Percentiles rank a stretch among this genome's conserved stretches.
These are phyloP conservation scores for Butorides virescens DNA, from an alignment of 2,113 vertebrate species.

Conservation along the genomic window DNA sequence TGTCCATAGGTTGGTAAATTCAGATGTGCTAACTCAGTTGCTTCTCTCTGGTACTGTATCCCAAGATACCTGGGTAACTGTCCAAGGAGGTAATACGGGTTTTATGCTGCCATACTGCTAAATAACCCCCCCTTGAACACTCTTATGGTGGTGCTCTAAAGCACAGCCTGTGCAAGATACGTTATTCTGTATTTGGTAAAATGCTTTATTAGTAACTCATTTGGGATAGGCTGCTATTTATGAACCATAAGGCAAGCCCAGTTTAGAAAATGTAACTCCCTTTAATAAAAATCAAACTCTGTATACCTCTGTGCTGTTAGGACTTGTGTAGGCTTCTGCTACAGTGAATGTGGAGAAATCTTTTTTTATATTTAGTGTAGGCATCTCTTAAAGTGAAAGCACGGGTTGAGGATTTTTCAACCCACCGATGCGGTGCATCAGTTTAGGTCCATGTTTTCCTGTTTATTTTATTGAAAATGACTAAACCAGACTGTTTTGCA, in stretches of 20 bases:
- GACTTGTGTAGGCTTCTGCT: neutral
- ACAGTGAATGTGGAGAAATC: neutral
- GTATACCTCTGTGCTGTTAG: neutral
- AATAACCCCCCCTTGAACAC: neutral
- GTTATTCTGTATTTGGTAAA: neutral
- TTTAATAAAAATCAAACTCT: neutral
- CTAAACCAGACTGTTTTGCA: neutral
- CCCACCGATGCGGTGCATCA: rapidly evolving
- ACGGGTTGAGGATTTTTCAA: neutral
- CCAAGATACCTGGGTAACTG: neutral
- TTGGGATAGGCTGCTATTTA: neutral
- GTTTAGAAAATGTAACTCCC: neutral
- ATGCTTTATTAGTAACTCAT: neutral
- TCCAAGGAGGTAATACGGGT: neutral
- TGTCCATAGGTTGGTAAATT: neutral
- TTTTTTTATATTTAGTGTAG: neutral
- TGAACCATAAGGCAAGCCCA: neutral
- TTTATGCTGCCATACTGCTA: neutral
- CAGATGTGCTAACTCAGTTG: neutral
- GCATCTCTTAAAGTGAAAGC: neutral
- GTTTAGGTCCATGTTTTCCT: neutral
- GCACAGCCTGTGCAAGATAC: neutral
- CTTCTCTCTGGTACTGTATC: neutral
- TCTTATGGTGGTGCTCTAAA: neutral
- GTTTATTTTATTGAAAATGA: neutral